phyloP scores from a whole-genome alignment of 1,140 invertebrate species.

The Drosophila seguyi region DNA sequence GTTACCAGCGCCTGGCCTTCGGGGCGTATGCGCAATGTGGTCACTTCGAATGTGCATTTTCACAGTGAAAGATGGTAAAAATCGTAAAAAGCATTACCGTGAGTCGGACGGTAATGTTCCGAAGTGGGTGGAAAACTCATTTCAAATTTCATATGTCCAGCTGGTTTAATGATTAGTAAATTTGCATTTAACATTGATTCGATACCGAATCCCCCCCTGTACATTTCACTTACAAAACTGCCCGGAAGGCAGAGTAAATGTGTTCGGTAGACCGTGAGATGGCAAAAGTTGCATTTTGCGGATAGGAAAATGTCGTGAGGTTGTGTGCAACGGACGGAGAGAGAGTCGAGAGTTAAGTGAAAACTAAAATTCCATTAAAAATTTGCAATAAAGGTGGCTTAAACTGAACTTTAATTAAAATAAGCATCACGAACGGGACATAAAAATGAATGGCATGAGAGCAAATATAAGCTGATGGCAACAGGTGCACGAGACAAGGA shows the following conservation, averaged over 20 bases:
- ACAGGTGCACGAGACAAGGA: conserved; percentile 56
- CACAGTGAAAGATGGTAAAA: conserved; percentile 85
- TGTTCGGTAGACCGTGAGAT: conserved; percentile 25
- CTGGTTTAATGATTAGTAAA: conserved; percentile 72
- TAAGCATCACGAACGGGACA: conserved; percentile 44
- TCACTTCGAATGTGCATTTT: conserved; percentile 84
- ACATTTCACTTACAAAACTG: conserved; percentile 34
- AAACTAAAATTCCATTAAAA: conserved; percentile 44
- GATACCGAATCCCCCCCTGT: not conserved
- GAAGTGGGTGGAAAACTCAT: conserved; percentile 40
- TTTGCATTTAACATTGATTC: conserved; percentile 29
- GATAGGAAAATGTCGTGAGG: conserved; percentile 33
- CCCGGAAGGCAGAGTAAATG: conserved; percentile 14
- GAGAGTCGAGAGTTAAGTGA: conserved; percentile 26
- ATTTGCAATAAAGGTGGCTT: conserved; percentile 35
- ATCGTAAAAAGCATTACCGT: conserved; percentile 72
- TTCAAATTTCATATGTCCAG: conserved; percentile 84
- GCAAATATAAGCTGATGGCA: conserved; percentile 27
- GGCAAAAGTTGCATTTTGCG: conserved; percentile 32
- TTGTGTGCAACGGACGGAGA: conserved; percentile 39
- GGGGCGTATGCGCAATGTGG: conserved; percentile 51
- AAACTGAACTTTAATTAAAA: conserved; percentile 46
- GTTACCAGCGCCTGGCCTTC: conserved; percentile 3
- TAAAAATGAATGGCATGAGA: conserved; percentile 54
- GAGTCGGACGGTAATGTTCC: conserved; percentile 6